phyloP scores from a whole-genome alignment of 2,797 vertebrate genomes.

The Tiaroga cobitis region DNA sequence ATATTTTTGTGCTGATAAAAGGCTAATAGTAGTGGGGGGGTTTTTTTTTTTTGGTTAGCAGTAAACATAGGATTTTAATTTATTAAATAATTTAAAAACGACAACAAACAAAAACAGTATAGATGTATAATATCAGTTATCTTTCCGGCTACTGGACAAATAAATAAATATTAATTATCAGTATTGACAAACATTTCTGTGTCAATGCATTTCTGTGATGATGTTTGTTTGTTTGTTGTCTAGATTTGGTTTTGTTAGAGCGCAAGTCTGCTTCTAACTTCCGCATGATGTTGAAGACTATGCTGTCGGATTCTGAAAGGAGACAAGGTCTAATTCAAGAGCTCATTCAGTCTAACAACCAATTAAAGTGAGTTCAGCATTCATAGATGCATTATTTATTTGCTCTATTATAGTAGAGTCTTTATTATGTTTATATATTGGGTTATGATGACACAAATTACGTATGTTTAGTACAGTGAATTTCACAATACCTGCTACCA shows the following conservation, averaged over 20 bases:
- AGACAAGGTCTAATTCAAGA: conserved; percentile 85
- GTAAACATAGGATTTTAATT: neutral
- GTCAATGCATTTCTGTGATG: neutral
- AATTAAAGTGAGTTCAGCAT: conserved; percentile 81
- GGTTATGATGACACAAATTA: neutral
- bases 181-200: neutral
- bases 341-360: conserved; percentile 83
- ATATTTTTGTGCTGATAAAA: neutral
- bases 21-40: neutral
- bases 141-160: neutral
- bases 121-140: neutral
- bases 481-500: neutral
- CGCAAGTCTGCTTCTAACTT: conserved; percentile 78
- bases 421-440: neutral
- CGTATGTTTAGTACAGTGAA: neutral
- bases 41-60: neutral
- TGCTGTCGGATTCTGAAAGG: conserved; percentile 83
- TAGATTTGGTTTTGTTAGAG: conserved; percentile 85
- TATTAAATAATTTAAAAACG: neutral
- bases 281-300: conserved; percentile 76
- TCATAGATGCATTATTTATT: neutral
- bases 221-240: neutral
- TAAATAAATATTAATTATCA: neutral
- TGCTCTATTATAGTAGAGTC: neutral
- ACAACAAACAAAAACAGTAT: neutral